Evolutionary conservation across 2,113 vertebrate genomes (phyloP).

Genomic region (Psammodynastes pulverulentus): DNA sequence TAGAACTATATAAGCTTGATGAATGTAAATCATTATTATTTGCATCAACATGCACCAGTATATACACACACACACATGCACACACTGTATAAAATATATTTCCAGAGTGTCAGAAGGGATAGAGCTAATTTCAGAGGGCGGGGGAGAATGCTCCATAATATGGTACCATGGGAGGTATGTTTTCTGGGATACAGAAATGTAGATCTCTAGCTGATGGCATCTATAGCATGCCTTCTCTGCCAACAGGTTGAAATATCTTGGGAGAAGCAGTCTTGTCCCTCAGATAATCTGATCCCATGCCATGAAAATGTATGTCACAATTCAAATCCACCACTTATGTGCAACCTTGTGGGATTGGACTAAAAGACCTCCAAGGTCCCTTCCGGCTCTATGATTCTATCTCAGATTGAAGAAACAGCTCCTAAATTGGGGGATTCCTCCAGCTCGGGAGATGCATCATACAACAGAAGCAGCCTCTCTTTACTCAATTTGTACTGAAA

Average conservation of each 20-base stretch:
- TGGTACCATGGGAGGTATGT: no score
- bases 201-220: neutral
- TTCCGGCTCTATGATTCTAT: neutral
- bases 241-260: neutral
- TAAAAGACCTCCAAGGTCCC: neutral
- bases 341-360: neutral
- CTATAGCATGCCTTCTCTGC: neutral
- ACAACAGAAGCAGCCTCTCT: neutral
- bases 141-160: no score
- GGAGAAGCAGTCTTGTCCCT: neutral
- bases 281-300: neutral
- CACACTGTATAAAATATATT: no score
- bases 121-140: no score
- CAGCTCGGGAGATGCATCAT: neutral
- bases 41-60: no score
- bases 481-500: neutral
- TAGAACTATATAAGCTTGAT: no score
- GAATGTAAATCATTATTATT: no score
- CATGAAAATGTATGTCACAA: neutral
- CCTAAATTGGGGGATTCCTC: neutral
- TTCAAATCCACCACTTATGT: neutral
- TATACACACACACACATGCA: no score
- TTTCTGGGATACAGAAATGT: neutral
- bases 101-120: no score
- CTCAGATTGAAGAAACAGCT: neutral